Conservation (phyloP, 2,888 invertebrate species). For the Dascillus cervinus region DNA sequence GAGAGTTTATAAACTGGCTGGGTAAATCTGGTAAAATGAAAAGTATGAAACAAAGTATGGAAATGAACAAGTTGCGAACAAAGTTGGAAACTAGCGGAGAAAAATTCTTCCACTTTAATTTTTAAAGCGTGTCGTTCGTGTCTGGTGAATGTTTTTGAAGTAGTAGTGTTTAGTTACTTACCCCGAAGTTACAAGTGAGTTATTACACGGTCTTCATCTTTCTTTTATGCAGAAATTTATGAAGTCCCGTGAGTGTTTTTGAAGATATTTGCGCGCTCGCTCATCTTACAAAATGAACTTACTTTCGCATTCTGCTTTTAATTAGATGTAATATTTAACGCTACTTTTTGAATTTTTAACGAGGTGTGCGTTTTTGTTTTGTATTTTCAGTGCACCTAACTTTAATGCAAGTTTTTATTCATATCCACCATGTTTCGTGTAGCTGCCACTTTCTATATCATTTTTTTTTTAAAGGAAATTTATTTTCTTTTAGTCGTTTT, state of each 20-base stretch:
- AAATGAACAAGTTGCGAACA: too few relatives aligned
- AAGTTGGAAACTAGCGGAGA: too few relatives aligned
- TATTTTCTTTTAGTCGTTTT: too few relatives aligned
- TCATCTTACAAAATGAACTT: slow-evolving; percentile 18
- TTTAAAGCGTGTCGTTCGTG: too few relatives aligned
- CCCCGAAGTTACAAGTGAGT: slow-evolving; percentile 19
- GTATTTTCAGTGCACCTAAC: too few relatives aligned
- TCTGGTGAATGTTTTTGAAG: slow-evolving; percentile 12
- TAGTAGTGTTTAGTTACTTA: slow-evolving; percentile 21
- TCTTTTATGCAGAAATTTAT: slow-evolving; percentile 25
- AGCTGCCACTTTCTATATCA: neutral
- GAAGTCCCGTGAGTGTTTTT: slow-evolving; percentile 26
- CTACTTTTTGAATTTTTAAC: slow-evolving; percentile 20
- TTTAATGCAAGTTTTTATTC: neutral
- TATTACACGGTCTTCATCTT: slow-evolving; percentile 23
- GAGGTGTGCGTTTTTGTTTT: slow-evolving; percentile 9
- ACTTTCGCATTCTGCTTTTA: slow-evolving; percentile 21
- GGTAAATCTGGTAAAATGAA: too few relatives aligned
- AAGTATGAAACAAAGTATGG: too few relatives aligned
- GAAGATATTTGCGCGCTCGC: slow-evolving; percentile 21
- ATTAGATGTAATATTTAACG: slow-evolving; percentile 26
- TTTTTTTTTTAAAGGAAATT: too few relatives aligned
- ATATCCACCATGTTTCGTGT: slow-evolving; percentile 6
- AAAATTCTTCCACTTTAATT: too few relatives aligned
- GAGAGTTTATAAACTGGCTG: too few relatives aligned